Percentiles rank a stretch among this genome's conserved stretches.
phyloP scores from a whole-genome alignment of 2,113 vertebrate species.

The Hippolais icterina region DNA sequence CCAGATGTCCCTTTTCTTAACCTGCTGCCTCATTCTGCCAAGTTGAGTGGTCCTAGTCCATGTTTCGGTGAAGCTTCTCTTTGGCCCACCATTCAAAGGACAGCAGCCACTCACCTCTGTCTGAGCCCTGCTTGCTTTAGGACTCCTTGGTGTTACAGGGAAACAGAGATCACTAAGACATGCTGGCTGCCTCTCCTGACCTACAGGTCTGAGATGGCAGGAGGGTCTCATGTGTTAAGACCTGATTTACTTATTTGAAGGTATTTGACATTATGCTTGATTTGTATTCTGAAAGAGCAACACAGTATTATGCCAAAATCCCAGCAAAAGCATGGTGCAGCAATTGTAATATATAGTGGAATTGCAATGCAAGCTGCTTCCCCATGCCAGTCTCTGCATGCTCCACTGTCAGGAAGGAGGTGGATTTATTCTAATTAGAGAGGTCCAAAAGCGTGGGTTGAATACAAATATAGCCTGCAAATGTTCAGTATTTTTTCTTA shows the following conservation, averaged over 20 bases:
- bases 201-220: neutral
- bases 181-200: neutral
- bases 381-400: neutral
- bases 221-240: neutral
- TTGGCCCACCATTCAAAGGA: neutral
- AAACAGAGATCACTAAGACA: neutral
- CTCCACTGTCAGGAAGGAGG: neutral
- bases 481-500: neutral
- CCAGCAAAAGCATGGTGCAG: neutral
- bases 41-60: accelerated
- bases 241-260: neutral
- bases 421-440: neutral
- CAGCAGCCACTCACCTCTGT: neutral
- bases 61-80: neutral
- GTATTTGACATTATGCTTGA: neutral
- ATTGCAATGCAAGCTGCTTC: neutral
- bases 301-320: neutral
- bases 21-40: neutral
- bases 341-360: neutral
- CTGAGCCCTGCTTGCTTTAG: neutral
- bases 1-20: neutral
- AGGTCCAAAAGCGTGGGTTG: neutral
- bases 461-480: neutral
- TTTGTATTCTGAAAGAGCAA: neutral
- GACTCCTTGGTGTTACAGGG: neutral